Conservation (phyloP, 1,140 invertebrate genomes). For the Sarcophaga bullata region DNA sequence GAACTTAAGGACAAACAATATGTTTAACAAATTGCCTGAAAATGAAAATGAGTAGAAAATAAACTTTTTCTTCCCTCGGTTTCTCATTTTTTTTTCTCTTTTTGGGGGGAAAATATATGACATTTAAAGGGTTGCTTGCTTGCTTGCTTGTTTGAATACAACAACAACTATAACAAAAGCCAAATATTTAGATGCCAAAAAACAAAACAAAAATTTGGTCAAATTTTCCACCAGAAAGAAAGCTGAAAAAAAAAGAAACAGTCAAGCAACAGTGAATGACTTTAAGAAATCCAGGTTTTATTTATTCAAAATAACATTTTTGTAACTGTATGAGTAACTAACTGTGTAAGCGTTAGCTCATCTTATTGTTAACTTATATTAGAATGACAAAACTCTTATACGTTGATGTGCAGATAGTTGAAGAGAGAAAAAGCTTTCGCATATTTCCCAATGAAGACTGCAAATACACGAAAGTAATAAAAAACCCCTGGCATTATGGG, state of each 20-base stretch:
- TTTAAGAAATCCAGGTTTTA: conserved; percentile 9
- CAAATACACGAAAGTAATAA: too few relatives aligned
- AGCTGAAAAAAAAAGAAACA: not conserved
- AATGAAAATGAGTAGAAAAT: not conserved
- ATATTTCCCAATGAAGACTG: not conserved
- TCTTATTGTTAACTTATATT: too few relatives aligned
- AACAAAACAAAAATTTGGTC: not conserved
- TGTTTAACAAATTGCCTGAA: conserved; percentile 15
- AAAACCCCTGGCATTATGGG: conserved; percentile 28
- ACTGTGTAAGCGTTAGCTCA: too few relatives aligned
- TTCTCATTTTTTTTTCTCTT: too few relatives aligned
- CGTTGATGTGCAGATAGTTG: not conserved
- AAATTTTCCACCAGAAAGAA: not conserved
- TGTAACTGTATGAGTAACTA: not conserved
- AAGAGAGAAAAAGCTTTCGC: conserved; percentile 4
- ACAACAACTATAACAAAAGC: too few relatives aligned
- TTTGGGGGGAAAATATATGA: not conserved
- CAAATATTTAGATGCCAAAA: not conserved
- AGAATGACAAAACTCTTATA: conserved; percentile 33
- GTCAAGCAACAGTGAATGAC: conserved; percentile 17
- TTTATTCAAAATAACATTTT: not conserved
- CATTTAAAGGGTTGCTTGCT: not conserved
- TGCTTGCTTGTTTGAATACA: not conserved
- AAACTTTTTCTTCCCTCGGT: not conserved
- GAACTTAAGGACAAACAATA: conserved; percentile 18